Evolutionary conservation across 2,888 invertebrate species (phyloP), one percentile per base, ranked within the genome.

Genomic region (Agrochola lychnidis): DNA sequence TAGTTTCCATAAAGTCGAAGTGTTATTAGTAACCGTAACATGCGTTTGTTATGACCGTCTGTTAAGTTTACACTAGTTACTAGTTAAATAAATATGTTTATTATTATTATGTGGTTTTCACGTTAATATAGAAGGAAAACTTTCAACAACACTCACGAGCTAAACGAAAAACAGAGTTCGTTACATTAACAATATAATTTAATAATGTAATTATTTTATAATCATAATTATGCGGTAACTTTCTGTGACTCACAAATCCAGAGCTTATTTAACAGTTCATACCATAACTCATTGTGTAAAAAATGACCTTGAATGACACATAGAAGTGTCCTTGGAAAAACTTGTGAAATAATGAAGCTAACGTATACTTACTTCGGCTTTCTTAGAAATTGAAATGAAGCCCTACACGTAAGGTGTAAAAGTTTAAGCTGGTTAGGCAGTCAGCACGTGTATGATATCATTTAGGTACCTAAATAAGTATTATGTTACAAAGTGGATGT

Each of bases 301-400:
- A 53, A 74, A 59, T 57, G 57, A 71, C 82, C 84, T 80, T 74
- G 59, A 62, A 40, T 84, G 63, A 68, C 63, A 74, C 73, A 81
- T 45, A 42, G 45, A 45, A 4, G 9, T 30, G 84, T 51, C 82
- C 82, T 84, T 84, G 80, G 61, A 57, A 51, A 70, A 59, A 61
- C n/a, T 19, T 61, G 48, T 63, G 59, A 64, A 83, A 69, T 79
- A 82, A 83, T 66, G 64, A 71, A 82, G 42, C 42, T 48, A 25
- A 45, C 42, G 10, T 66, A 16, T 61, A 16, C 12, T 51, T 79
- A 70, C 51, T 12, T 79, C 63, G 68, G 48, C 36, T 12, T 82
- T 79, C 80, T 74, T 71, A 57, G 84, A 69, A 83, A 79, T 75
- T 68, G n/a, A 42, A 67, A 62, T 16, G 82, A 82, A 84, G 69